Percentiles rank a stretch among this genome's conserved stretches.
Conservation (phyloP, 2,888 invertebrate species). For the Heliconius ismenius region DNA sequence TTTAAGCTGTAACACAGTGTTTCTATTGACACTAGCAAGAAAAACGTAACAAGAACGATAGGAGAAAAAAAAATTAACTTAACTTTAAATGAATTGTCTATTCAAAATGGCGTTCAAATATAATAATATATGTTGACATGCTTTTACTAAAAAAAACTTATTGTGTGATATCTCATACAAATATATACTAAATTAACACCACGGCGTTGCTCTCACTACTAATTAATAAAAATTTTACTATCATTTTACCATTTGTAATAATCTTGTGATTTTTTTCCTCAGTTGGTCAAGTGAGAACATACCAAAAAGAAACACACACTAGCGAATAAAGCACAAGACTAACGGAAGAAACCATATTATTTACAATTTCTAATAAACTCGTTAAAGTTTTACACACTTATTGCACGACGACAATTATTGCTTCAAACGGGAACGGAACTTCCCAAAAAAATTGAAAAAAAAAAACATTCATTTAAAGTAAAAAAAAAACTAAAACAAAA, state of each 20-base stretch:
- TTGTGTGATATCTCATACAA: neutral
- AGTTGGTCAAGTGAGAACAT: neutral
- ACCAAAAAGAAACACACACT: slow-evolving; percentile 2
- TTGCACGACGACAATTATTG: slow-evolving; percentile 36
- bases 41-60: slow-evolving; percentile 19
- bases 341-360: slow-evolving; percentile 15
- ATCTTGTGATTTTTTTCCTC: neutral
- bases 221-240: no score
- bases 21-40: slow-evolving; percentile 18
- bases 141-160: neutral
- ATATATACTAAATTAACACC: slow-evolving; percentile 1
- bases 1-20: slow-evolving; percentile 22
- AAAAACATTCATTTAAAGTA: neutral
- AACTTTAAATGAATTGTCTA: slow-evolving; percentile 6
- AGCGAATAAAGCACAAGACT: slow-evolving; percentile 18
- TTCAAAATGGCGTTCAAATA: slow-evolving; percentile 21
- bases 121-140: slow-evolving; percentile 2
- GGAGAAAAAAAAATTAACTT: slow-evolving; percentile 10
- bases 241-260: neutral
- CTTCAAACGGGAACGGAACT: slow-evolving; percentile 22
- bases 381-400: slow-evolving; percentile 12
- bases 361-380: slow-evolving; percentile 17
- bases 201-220: slow-evolving; percentile 7
- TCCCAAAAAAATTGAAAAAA: neutral
- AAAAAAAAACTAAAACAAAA: neutral